Conservation (phyloP, 2,113 vertebrate genomes). For the Peromyscus maniculatus region DNA sequence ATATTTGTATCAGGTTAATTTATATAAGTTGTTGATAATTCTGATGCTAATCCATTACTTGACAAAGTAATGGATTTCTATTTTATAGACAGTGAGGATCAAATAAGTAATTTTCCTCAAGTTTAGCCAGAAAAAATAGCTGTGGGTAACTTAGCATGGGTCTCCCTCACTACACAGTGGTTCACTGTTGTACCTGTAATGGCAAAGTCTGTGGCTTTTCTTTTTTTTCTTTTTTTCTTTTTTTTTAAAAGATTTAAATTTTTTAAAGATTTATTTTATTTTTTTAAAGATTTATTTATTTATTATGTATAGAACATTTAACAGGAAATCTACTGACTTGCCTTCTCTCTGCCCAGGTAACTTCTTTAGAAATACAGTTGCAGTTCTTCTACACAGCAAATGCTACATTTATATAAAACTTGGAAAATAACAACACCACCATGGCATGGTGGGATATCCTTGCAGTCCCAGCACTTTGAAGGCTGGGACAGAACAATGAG, state of each 20-base stretch:
- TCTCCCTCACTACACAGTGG: background rate
- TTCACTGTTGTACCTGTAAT: background rate
- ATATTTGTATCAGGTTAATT: background rate
- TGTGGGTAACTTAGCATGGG: background rate
- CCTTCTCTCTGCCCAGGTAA: background rate
- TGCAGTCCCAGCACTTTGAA: background rate
- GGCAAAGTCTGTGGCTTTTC: background rate
- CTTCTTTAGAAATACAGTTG: conserved; percentile 44
- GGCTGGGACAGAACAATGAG: too few species aligned
- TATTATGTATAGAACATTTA: background rate
- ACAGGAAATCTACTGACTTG: background rate
- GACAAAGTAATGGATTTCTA: background rate
- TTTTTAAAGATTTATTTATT: too few species aligned
- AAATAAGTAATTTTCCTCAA: background rate
- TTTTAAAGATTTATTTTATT: too few species aligned
- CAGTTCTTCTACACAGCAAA: conserved; percentile 30
- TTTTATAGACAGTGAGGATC: background rate
- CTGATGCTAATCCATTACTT: background rate
- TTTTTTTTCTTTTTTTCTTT: too few species aligned
- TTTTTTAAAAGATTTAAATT: too few species aligned
- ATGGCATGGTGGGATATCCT: too few species aligned
- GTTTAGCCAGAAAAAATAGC: background rate
- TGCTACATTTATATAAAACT: background rate
- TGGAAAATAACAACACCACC: background rate
- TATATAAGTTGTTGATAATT: background rate